Evolutionary conservation across 2,113 vertebrate genomes (phyloP).

Genomic region (Thermophis baileyi): DNA sequence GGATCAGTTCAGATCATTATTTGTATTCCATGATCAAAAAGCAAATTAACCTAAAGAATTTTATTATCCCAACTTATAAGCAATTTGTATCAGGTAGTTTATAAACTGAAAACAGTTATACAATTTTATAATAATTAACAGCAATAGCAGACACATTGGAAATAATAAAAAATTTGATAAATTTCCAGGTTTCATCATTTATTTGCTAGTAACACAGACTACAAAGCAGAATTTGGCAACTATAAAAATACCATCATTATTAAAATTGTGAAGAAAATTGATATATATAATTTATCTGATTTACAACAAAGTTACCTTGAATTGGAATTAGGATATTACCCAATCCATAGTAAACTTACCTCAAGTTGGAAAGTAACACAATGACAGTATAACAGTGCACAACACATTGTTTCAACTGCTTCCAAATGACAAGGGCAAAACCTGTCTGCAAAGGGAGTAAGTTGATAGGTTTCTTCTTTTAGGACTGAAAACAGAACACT

Average conservation of each 20-base stretch:
- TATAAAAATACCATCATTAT: background rate
- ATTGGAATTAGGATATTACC: background rate
- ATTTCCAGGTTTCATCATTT: background rate
- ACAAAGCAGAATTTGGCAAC: background rate
- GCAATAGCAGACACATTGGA: background rate
- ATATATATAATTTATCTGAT: background rate
- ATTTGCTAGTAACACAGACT: background rate
- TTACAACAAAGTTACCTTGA: background rate
- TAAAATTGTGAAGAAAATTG: background rate
- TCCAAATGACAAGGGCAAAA: background rate
- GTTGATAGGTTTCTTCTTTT: background rate
- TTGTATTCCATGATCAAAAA: background rate
- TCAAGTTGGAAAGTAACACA: background rate
- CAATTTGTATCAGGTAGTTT: background rate
- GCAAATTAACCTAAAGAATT: background rate
- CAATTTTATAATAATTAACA: background rate
- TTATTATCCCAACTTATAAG: background rate
- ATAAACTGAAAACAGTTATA: background rate
- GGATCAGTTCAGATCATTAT: background rate
- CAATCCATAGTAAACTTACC: no score
- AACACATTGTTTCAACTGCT: background rate
- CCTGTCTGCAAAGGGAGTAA: background rate
- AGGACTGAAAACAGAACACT: background rate
- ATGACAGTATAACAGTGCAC: background rate
- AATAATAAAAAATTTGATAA: background rate